Evolutionary conservation across 1,140 invertebrate species (phyloP).

Genomic region (Aphelinus atriplicis): DNA sequence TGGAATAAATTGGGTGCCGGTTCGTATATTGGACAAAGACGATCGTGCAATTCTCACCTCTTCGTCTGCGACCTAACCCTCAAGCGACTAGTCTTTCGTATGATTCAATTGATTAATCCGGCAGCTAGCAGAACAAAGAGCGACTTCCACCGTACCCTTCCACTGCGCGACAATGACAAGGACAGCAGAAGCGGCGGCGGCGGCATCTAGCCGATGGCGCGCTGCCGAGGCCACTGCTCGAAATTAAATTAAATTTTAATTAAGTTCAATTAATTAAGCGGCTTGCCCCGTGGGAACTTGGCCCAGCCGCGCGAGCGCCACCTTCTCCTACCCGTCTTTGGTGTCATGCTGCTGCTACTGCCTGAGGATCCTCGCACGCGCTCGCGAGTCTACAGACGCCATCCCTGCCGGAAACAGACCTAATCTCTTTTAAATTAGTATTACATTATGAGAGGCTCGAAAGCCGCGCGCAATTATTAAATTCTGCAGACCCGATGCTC

Average conservation of each 20-base stretch:
- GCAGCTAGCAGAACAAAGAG: background rate
- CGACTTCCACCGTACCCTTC: too few species aligned
- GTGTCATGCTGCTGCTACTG: background rate
- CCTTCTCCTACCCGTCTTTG: too few species aligned
- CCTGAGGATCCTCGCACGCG: conserved; percentile 14
- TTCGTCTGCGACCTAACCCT: too few species aligned
- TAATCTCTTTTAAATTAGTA: conserved; percentile 60
- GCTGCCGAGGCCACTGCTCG: conserved; percentile 27
- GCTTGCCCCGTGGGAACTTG: conserved; percentile 51
- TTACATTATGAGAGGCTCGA: conserved; percentile 48
- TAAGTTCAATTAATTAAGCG: conserved; percentile 60
- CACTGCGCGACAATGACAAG: too few species aligned
- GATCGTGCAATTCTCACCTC: too few species aligned
- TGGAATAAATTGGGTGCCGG: too few species aligned
- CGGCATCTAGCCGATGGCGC: background rate
- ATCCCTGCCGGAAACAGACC: conserved; percentile 49
- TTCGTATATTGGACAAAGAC: too few species aligned
- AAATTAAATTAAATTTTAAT: conserved; percentile 62
- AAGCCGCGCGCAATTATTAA: conserved; percentile 49
- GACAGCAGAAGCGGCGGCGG: background rate
- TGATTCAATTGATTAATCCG: background rate
- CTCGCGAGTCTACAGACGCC: background rate
- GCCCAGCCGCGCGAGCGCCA: conserved; percentile 35
- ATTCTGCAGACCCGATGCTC: conserved; percentile 39
- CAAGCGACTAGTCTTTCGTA: too few species aligned